Conservation (phyloP, 1,140 invertebrate genomes). For the Drosophila tropicalis region DNA sequence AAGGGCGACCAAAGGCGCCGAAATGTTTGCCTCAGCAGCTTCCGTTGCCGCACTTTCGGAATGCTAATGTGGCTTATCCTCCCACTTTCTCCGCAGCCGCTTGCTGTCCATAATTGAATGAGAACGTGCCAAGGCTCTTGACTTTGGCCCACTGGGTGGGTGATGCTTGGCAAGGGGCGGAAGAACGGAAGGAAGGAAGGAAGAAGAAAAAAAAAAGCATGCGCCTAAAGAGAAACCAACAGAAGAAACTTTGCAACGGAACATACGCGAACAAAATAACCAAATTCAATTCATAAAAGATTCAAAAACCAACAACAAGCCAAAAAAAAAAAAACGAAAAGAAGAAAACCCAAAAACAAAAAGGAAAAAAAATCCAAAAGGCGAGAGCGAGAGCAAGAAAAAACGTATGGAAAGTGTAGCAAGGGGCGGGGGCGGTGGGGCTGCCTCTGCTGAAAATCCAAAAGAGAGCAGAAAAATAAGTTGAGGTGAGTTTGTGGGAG, state of each 20-base stretch:
- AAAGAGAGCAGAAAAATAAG: constrained; percentile 2
- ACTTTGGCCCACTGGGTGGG: constrained; percentile 5
- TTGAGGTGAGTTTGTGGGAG: constrained; percentile 7
- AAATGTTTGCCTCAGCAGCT: constrained; percentile 70
- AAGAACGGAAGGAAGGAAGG: constrained; percentile 28
- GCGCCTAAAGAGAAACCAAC: constrained; percentile 38
- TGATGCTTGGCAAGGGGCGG: background rate
- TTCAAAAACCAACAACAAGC: constrained; percentile 68
- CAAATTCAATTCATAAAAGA: constrained; percentile 81
- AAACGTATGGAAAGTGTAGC: background rate
- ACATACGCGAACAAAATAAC: constrained; percentile 79
- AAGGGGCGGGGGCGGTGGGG: too few relatives aligned
- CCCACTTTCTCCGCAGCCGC: background rate
- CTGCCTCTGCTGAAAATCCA: background rate
- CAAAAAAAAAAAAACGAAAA: constrained; percentile 14
- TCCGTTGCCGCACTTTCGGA: constrained; percentile 62
- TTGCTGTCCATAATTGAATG: constrained; percentile 75
- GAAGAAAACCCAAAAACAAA: constrained; percentile 25
- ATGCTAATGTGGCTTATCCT: constrained; percentile 70
- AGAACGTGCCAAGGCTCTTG: constrained; percentile 61
- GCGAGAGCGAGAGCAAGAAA: background rate
- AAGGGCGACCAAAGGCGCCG: constrained; percentile 50
- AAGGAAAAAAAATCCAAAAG: constrained; percentile 1
- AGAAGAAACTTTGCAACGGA: constrained; percentile 65
- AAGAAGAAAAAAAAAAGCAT: constrained; percentile 34